Evolutionary conservation across 2,797 vertebrate species (phyloP).

Genomic region (Mormyrus proboscirostris): DNA sequence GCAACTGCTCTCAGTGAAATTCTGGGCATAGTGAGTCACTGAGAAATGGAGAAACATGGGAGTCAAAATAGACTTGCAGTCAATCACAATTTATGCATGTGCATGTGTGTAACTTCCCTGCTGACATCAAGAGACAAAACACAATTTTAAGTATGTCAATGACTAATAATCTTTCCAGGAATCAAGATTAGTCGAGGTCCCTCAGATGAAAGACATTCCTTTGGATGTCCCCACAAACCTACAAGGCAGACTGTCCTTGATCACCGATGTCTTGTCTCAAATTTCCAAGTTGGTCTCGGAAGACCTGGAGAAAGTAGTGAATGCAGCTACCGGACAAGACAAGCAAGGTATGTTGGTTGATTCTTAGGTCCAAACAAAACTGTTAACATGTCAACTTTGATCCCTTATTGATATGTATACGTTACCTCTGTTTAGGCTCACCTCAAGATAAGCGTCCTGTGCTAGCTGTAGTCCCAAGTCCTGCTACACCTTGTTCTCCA

Average conservation of each 20-base stretch:
- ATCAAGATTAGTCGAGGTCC: constrained; percentile 55
- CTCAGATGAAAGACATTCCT: constrained; percentile 46
- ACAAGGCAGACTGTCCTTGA: constrained; percentile 51
- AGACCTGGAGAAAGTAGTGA: constrained; percentile 64
- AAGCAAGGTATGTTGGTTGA: constrained; percentile 50
- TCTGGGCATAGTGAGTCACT: background rate
- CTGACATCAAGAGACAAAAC: background rate
- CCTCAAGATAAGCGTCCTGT: constrained; percentile 67
- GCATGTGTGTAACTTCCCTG: background rate
- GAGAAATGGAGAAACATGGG: background rate
- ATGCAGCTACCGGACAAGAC: constrained; percentile 51
- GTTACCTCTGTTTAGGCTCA: constrained; percentile 46
- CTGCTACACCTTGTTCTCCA: constrained; percentile 56
- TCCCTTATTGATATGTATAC: background rate
- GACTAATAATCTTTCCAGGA: constrained; percentile 43
- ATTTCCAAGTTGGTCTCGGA: constrained; percentile 65
- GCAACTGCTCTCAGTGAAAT: background rate
- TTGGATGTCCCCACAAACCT: constrained; percentile 51
- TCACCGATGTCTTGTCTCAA: constrained; percentile 59
- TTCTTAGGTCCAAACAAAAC: background rate
- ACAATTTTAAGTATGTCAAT: background rate
- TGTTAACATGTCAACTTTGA: background rate
- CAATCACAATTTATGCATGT: background rate
- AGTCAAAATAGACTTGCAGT: background rate
- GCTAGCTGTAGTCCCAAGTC: constrained; percentile 67